Base-by-base conservation (phyloP, 2,113 vertebrate genomes). In the Spilogale gracilis region DNA sequence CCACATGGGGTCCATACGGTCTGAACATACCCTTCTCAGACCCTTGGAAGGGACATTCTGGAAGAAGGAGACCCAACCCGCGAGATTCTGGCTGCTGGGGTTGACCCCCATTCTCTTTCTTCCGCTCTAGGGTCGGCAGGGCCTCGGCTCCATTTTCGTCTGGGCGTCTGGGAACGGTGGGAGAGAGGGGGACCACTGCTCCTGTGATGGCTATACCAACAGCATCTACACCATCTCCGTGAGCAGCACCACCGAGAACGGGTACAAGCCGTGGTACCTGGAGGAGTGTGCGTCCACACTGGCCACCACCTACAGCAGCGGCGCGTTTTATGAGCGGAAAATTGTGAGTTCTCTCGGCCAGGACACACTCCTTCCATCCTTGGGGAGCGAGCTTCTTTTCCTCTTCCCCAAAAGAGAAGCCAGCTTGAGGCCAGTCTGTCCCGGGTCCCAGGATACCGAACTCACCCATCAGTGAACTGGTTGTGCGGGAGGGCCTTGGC, bases 171-270 rank as follows among this genome's bases (percentile, higher is more conserved):
- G 99, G 76, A 99, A 99, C 0, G 99, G 99, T 0, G 99, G 99
- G 81, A 98, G 98, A 94, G 99, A 98, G 76, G 99, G 99, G 0
- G 99, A 99, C 97, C 99, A 99, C 98, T 99, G 99, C 97, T 99
- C 99, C 61, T 99, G 99, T 0, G 99, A 99, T 0, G 99, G 99
- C 95, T 99, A 99, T 98, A 99, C 99, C 99, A 99, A 99, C 99
- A 99, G 99, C 97, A 99, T 99, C 98, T 99, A 99, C 98, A 99
- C 99, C 52, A 99, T 99, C 98, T 99, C 99, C 9, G 98, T 99
- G 90, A 99, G 99, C 98, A 99, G 99, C 98, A 98, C 99, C 97
- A 99, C 99, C 0, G 99, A 99, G 97, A 98, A 97, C 0, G 99
- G 99, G 82, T 96, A 98, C 97, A 99, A 98, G 94, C 99, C 99